Evolutionary conservation across 2,113 vertebrate species (phyloP).

Genomic region (Psittacula cyanocephala): DNA sequence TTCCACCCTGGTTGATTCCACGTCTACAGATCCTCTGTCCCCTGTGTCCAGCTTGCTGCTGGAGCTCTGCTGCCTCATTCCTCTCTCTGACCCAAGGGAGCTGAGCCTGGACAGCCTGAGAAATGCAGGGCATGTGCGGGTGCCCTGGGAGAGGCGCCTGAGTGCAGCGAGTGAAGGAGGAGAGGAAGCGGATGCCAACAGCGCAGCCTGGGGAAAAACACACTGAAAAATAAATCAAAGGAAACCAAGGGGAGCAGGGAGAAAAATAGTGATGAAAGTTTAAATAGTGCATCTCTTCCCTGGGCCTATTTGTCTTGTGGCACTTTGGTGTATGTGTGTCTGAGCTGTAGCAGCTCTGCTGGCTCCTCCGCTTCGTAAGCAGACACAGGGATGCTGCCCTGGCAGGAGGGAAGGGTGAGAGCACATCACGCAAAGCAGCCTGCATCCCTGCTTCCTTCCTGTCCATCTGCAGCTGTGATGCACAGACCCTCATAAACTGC

Average conservation of each 20-base stretch:
- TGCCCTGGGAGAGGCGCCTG: rapidly evolving
- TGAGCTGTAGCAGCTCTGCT: neutral
- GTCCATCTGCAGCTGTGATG: neutral
- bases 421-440: neutral
- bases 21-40: neutral
- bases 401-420: neutral
- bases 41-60: neutral
- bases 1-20: neutral
- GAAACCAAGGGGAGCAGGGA: constrained; percentile 42
- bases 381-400: neutral
- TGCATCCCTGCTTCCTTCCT: neutral
- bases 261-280: constrained; percentile 65
- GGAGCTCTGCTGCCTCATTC: neutral
- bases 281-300: constrained; percentile 38
- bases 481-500: neutral
- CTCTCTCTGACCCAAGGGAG: neutral
- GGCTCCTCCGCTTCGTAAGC: neutral
- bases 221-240: constrained; percentile 66
- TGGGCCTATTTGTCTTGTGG: neutral
- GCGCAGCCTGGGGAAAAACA: constrained; percentile 32
- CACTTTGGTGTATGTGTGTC: neutral
- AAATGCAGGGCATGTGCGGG: neutral
- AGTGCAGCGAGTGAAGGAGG: neutral
- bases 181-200: neutral
- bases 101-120: neutral